A percentile compares a stretch with the other conserved stretches of the same genome.
These are phyloP conservation scores for Rutilus rutilus DNA, from an alignment of 2,113 vertebrate species.

Conservation along the genomic window DNA sequence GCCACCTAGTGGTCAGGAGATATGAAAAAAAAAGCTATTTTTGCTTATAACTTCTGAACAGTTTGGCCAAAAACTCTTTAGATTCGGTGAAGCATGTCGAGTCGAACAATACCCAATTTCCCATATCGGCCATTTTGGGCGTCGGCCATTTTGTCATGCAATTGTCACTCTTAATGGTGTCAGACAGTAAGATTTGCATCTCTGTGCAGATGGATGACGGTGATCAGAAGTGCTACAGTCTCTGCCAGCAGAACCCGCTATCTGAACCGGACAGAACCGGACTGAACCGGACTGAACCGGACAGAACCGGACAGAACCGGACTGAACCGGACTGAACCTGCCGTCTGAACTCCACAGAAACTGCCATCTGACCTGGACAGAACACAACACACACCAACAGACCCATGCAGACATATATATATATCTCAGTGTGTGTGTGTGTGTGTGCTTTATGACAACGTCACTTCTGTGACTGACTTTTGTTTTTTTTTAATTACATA, in stretches of 20 bases:
- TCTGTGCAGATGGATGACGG: slow-evolving; percentile 93
- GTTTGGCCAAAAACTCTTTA: too few species aligned
- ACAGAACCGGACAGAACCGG: slow-evolving; percentile 73
- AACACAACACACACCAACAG: neutral
- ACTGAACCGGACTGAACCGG: slow-evolving; percentile 52
- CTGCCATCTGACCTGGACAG: neutral
- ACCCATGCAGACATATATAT: neutral
- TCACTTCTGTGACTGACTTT: slow-evolving; percentile 17
- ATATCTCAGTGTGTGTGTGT: slow-evolving; percentile 3
- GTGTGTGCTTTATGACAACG: slow-evolving; percentile 18
- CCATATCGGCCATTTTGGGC: too few species aligned
- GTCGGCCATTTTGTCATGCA: too few species aligned
- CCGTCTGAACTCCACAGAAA: slow-evolving; percentile 67
- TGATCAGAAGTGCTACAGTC: slow-evolving; percentile 94
- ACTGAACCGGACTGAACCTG: too few species aligned
- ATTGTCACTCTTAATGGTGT: neutral
- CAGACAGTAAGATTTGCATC: neutral
- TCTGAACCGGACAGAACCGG: slow-evolving; percentile 68
- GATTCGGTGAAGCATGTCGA: too few species aligned
- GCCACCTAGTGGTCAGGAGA: too few species aligned
- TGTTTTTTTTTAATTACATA: neutral
- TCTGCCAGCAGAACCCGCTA: slow-evolving; percentile 79
- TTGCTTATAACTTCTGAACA: too few species aligned
- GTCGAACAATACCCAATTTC: too few species aligned
- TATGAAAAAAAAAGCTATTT: too few species aligned